Evolutionary conservation across 2,797 vertebrate genomes (phyloP), one percentile per base, ranked within the genome.

Genomic region (Dryobates pubescens): DNA sequence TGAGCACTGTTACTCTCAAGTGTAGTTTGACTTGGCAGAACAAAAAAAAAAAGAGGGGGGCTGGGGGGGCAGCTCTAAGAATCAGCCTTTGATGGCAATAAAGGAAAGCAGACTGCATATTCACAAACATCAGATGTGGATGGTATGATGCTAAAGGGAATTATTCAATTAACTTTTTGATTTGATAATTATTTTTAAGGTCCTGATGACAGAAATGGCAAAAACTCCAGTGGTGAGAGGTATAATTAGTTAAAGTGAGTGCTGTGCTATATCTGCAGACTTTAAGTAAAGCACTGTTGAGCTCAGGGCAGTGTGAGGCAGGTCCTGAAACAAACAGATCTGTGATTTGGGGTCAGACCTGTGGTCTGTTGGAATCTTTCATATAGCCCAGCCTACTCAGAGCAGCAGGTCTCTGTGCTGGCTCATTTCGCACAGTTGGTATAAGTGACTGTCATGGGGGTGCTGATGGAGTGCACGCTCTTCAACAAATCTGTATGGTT

Each of bases 1-100:
- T 69, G 83, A 96, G 71, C 75, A 93, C 87, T 77, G 89, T 97
- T 96, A 97, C 91, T 96, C 90, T 94, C 89, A 93, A 85, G 88
- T 86, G 89, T 83, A 95, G 92, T 93, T 96, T 79, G 88, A 93
- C 87, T 85, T 89, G 94, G 96, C 88, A 94, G 67, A 75, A 90
- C 86, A 91, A 90, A 88, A 95, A 96, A 96, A 95, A 96, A 90
- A 63, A 84, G 58, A 59, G 4, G 54, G 13, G 54, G 32, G 30
- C n/a, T n/a, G 54, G n/a, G 30, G 54, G 43, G 13, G 26, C 68
- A 77, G 70, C 68, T 95, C 65, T 65, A 75, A 94, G 74, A 79
- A 95, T 94, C 88, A 91, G 86, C 73, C 88, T 96, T 92, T 75
- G 61, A 77, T 91, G 90, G 72, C 88, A 94, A 77, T 30, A 72